Evolutionary conservation across 2,888 invertebrate species (phyloP), one percentile per base, ranked within the genome.

Genomic region (Lasioglossum malachurum): DNA sequence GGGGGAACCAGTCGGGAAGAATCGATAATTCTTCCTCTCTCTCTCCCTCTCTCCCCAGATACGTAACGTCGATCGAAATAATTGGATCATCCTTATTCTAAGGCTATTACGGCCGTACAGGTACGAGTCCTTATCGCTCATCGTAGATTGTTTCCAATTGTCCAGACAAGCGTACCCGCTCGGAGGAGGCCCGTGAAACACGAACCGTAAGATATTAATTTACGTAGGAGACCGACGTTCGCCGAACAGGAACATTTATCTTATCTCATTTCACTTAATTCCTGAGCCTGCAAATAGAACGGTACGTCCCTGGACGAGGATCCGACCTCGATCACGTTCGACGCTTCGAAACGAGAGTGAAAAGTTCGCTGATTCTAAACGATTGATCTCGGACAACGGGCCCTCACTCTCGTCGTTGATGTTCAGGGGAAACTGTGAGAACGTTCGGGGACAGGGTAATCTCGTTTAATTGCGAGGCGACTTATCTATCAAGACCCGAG

Each of bases 31-130:
- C 89, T 87, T 82, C 82, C 38, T 67, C 35, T 67, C 35, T 27
- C 27, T 64, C 5, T 64, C 31, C 16, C 31, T 31, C 64, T 64
- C 64, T 64, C 1, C 16, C 71, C 73, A 80, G 84, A 87, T 87
- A 83, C 78, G 83, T 83, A 78, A 78, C 80, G 84, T 87, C 82
- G 81, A 88, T 87, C 78, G 76, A 83, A 85, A 90, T 90, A 90
- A 90, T 90, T 90, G 88, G 87, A 90, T 87, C 90, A 87, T 82
- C 80, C 82, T 82, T 85, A 87, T 88, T 84, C 87, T 82, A 82
- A 88, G 76, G 78, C 87, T 83, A 87, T 87, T 82, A 80, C 76
- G 14, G 77, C 10, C 74, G 77, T 84, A 75, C 80, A 87, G 83
- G 73, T 72, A 71, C 71, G 78, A 38, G 64, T 64, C 71, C 81